Base-by-base conservation (phyloP, 2,888 invertebrate genomes). In the Adela reaumurella region DNA sequence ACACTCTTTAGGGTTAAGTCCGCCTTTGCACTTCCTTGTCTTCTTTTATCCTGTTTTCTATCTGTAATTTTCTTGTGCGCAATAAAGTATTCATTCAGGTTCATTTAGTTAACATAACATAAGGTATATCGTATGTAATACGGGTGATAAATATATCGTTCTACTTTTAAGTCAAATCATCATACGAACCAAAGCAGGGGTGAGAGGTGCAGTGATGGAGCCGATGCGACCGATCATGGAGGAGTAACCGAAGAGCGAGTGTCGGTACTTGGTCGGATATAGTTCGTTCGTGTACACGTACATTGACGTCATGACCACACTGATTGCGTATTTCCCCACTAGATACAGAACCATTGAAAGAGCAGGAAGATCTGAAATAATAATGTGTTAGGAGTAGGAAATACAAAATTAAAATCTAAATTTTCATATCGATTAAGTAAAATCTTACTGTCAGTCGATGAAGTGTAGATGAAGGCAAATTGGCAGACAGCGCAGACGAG, bases 261-360 rank as follows among this genome's bases (percentile, higher is more conserved):
- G 86, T 17, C 87, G 64, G 58, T 86, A 71, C 55, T 80, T 81
- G 16, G 87, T 87, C n/a, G 87, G 87, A 63, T 84, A 87, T 59
- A 87, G 69, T 65, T 87, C 87, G 6, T 86, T 82, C 0, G 87
- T 86, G 62, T 85, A 83, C 55, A 87, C 81, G 63, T 87, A 87
- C 52, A 84, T 70, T 5, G 84, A 80, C 20, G 84, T 81, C 69
- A 86, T 86, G 46, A 87, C 83, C 52, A 82, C 74, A 1, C 87
- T 85, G 51, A 86, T 85, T 54, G 82, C 81, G 65, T 81, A 85
- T 70, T 87, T 87, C 49, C 86, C 87, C 41, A 84, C 62, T 55
- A 87, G 63, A 61, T 85, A 87, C 44, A 83, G 59, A 1, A 74
- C 57, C 53, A 86, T 55, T 0, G 81, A 77, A 1, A 81, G 53